Evolutionary conservation across 2,113 vertebrate species (phyloP), one percentile per base, ranked within the genome.

Genomic region (Pachypanchax playfairii): DNA sequence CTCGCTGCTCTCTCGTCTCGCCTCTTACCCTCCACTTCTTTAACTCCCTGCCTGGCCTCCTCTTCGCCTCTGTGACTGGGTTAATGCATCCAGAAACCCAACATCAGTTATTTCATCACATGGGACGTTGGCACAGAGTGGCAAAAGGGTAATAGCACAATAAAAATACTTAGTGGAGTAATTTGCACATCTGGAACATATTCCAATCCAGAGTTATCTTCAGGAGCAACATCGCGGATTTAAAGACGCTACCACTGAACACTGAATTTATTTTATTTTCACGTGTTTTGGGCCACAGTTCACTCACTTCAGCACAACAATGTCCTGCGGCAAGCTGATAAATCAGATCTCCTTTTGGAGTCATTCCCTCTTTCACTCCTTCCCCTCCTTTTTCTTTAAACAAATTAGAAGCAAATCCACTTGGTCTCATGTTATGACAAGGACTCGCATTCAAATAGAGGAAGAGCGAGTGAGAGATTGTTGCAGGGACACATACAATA

Each of bases 371-470:
- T 56, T 81, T 66, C 51, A 36, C 85, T 64, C 50, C 60, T 52
- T 79, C 70, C 83, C 73, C 77, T 72, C 33, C 70, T 68, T 80
- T 77, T 70, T 85, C 72, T 72, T 86, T 79, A 93, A 82, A 88
- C 92, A 92, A 93, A 93, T 92, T 74, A 89, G 84, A 93, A 64
- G 88, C 91, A 93, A 93, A 92, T 86, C 63, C 68, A 70, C 73
- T 75, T 20, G 82, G 88, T 90, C 87, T 85, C 84, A 80, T 87
- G 89, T 81, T 88, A 85, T 78, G 76, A 75, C 74, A 88, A 85
- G 72, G 72, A 75, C 70, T 70, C 61, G 66, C 81, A 79, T 83
- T 88, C 88, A 90, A 90, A 87, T 88, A 79, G 69, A 63, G 52
- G 66, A 58, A 84, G 50, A 74, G 57, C 60, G 57, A 69, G 60